These are phyloP conservation scores for Agrilus biguttatus DNA, from an alignment of 2,888 invertebrate genomes.

Conservation along the genomic window DNA sequence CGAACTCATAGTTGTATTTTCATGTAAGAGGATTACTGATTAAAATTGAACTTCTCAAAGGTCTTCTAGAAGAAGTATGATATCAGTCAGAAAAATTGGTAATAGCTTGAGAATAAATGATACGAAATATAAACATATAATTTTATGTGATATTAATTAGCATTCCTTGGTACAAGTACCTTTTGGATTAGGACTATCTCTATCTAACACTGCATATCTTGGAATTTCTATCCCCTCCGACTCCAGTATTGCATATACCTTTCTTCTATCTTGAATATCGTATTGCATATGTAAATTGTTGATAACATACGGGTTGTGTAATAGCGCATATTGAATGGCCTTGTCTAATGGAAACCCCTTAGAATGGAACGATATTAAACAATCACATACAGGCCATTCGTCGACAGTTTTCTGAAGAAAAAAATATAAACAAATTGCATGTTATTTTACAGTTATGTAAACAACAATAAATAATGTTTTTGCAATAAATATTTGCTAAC, in stretches of 20 bases:
- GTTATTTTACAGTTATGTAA: background rate
- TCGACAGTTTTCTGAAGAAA: constrained; percentile 73
- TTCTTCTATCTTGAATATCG: constrained; percentile 87
- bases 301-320: constrained; percentile 90
- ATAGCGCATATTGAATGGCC: constrained; percentile 88
- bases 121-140: no score
- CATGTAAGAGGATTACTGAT: background rate
- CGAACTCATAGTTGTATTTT: no score
- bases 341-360: constrained; percentile 97
- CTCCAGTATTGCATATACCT: constrained; percentile 89
- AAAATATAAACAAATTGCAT: background rate
- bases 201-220: constrained; percentile 88
- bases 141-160: background rate
- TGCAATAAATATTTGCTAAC: no score
- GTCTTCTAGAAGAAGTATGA: background rate
- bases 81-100: no score
- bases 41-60: background rate
- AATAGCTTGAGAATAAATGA: no score
- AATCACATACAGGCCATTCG: constrained; percentile 96
- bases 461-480: no score
- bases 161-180: constrained; percentile 39
- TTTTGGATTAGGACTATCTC: constrained; percentile 84
- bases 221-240: constrained; percentile 95
- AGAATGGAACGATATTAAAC: constrained; percentile 95
- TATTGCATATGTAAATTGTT: constrained; percentile 99